These are phyloP conservation scores for Hyposmocoma kahamanoa DNA, from an alignment of 1,140 invertebrate species.

Conservation along the genomic window DNA sequence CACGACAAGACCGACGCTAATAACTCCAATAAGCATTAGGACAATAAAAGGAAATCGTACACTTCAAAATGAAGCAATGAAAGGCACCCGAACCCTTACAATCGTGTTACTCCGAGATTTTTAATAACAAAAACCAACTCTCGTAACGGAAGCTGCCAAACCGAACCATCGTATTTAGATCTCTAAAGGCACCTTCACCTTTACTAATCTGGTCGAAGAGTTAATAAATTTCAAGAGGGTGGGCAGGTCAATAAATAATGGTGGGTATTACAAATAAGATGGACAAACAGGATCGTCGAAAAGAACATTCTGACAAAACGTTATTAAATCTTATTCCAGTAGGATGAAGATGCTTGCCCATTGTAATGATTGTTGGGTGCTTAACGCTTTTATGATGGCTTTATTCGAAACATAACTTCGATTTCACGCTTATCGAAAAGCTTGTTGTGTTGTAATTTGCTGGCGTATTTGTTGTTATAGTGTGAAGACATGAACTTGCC, in stretches of 20 bases:
- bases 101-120: constrained; percentile 9
- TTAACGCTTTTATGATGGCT: too few relatives aligned
- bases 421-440: too few relatives aligned
- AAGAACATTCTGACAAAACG: constrained; percentile 61
- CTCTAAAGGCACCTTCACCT: neutral
- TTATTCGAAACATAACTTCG: too few relatives aligned
- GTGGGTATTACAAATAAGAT: constrained; percentile 27
- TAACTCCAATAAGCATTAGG: too few relatives aligned
- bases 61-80: too few relatives aligned
- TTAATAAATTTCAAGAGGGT: neutral
- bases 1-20: too few relatives aligned
- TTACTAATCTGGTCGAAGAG: neutral
- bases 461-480: too few relatives aligned
- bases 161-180: neutral
- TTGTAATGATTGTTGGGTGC: constrained; percentile 26
- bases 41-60: too few relatives aligned
- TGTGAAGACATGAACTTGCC: too few relatives aligned
- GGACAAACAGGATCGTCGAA: constrained; percentile 47
- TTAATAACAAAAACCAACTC: constrained; percentile 48
- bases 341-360: constrained; percentile 38
- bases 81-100: too few relatives aligned
- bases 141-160: constrained; percentile 34
- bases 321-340: constrained; percentile 60
- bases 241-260: constrained; percentile 31
- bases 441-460: too few relatives aligned